Percentiles rank a stretch among this genome's conserved stretches.
Conservation (phyloP, 2,888 invertebrate species). For the Anthrax anthrax region DNA sequence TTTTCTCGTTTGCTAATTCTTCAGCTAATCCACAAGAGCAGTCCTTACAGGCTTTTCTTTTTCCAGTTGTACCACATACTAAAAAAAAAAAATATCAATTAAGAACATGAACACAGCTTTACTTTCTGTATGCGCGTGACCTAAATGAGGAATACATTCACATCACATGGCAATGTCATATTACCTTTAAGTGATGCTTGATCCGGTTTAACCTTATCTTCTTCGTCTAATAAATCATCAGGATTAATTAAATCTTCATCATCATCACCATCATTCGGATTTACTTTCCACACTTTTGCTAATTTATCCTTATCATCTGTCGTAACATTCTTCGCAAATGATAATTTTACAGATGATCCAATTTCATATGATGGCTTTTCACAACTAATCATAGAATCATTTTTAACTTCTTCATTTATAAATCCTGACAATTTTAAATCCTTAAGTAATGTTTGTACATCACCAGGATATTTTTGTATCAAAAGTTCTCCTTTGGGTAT, state of each 20-base stretch:
- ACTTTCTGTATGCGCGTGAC: no score
- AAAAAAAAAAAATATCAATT: no score
- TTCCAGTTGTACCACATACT: conserved; percentile 78
- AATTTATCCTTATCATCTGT: conserved; percentile 24
- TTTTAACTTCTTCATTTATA: conserved; percentile 26
- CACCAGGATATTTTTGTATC: conserved; percentile 35
- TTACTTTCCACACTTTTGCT: conserved; percentile 60
- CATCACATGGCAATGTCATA: no score
- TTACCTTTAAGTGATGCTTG: conserved; percentile 67
- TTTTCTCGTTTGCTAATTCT: conserved; percentile 57
- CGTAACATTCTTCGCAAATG: conserved; percentile 30
- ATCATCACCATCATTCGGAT: conserved; percentile 44
- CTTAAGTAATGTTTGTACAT: conserved; percentile 32
- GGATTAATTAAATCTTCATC: conserved; percentile 75
- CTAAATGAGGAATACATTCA: no score
- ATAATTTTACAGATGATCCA: conserved; percentile 46
- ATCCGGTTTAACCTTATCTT: conserved; percentile 79
- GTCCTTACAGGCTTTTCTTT: conserved; percentile 93
- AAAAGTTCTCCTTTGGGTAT: conserved; percentile 48
- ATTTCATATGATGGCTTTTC: conserved; percentile 59
- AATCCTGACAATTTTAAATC: conserved; percentile 52
- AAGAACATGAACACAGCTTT: no score
- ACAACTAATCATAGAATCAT: conserved; percentile 30
- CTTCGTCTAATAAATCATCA: conserved; percentile 76
- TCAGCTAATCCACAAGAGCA: conserved; percentile 96